Evolutionary conservation across 1,140 invertebrate genomes (phyloP), one percentile per base, ranked within the genome.

Genomic region (Nephotettix cincticeps): DNA sequence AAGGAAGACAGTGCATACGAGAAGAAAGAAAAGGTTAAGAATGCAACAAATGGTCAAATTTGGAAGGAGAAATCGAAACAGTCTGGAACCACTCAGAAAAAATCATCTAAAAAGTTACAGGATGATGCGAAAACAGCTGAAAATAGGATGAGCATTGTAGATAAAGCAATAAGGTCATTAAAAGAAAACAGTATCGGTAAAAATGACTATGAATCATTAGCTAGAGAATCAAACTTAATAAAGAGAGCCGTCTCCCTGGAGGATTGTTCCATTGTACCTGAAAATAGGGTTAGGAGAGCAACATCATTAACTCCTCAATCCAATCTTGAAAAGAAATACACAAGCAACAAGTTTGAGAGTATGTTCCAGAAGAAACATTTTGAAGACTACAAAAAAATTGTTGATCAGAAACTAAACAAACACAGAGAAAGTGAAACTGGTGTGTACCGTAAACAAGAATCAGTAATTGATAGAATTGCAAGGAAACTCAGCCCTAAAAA

Each of bases 231-330:
- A 0, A 85, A 82, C 71, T 80, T 88, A n/a, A 85, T 89, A 19
- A 90, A 90, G 77, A 79, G 88, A 69, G 88, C 90, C 1, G 85
- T 87, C 0, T 91, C 90, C 21, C 84, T 88, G 1, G 89, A 90
- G 69, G 86, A 92, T 75, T 81, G 91, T 21, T 83, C 86, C 73
- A 45, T 36, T 43, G 40, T 72, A 6, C 32, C 30, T 32, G 68
- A 61, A 27, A 61, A 43, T 43, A 68, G 51, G 43, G 2, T 23
- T 28, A 17, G 43, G 66, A 51, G 51, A 69, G 30, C 45, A 25
- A 25, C 32, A 69, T 32, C 65, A n/a, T 17, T 71, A 19, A 40
- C 63, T 6, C 32, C 36, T 63, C 21, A 72, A 28, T 56, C 29
- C 3, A 21, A 47, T 54, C 23, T 40, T 9, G 21, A 72, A 17